Evolutionary conservation across 2,797 vertebrate genomes (phyloP).

Genomic region (Pseudochirops corinnae): DNA sequence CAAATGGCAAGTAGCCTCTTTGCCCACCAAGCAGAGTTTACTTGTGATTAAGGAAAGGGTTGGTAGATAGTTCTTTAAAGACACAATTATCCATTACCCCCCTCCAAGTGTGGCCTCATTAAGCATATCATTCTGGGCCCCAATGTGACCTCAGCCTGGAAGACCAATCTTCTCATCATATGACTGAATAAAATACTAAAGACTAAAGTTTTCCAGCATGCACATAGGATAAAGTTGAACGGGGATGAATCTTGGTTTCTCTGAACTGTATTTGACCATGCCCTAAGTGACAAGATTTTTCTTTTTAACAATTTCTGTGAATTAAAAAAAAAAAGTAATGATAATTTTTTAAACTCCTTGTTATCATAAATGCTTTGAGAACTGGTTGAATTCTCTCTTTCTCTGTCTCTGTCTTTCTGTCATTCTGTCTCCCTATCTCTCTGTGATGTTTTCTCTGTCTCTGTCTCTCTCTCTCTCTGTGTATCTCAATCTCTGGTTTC

Average conservation of each 20-base stretch:
- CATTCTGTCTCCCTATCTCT: background rate
- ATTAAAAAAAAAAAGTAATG: background rate
- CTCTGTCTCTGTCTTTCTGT: background rate
- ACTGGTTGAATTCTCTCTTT: background rate
- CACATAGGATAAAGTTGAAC: background rate
- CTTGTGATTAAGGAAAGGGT: background rate
- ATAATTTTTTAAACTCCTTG: background rate
- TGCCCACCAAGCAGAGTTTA: background rate
- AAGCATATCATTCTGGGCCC: background rate
- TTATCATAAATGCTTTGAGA: background rate
- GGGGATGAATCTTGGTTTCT: background rate
- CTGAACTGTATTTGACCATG: background rate
- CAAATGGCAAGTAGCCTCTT: background rate
- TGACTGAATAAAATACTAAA: background rate
- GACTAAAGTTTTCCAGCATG: background rate
- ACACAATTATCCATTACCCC: too few relatives aligned
- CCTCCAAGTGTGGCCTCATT: background rate
- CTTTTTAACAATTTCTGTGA: background rate
- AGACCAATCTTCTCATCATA: background rate
- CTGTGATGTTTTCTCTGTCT: background rate
- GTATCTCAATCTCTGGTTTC: background rate
- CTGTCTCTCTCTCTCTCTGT: too few relatives aligned
- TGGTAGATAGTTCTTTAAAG: fast-evolving
- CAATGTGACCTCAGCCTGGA: background rate
- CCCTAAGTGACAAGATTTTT: background rate